Evolutionary conservation across 2,888 invertebrate species (phyloP), one percentile per base, ranked within the genome.

Genomic region (Eutolmus rufibarbis): DNA sequence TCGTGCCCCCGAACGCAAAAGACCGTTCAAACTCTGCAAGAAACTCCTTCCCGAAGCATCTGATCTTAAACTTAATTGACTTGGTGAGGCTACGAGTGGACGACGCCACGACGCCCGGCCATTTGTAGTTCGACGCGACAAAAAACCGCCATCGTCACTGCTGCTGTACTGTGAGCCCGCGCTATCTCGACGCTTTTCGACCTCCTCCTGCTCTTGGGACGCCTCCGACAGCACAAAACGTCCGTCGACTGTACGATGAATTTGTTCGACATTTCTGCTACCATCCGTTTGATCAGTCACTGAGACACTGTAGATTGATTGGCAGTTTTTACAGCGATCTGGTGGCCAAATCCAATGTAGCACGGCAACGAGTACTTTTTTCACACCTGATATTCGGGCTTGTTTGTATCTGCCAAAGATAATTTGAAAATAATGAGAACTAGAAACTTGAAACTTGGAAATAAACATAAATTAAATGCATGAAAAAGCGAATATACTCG

Each of bases 321-420:
- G 93, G 89, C 94, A 94, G 89, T 94, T 93, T 89, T 93, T 93
- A 91, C 95, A 96, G 88, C 96, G 95, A 92, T 95, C 95, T 91
- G 95, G 94, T 91, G 96, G 96, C 96, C 96, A 96, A 91, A 96
- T 94, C 96, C 96, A 96, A 93, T 96, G 96, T 90, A 94, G 92
- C 90, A 95, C 94, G 92, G 95, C 94, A 89, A 94, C 94, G 90
- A 95, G 93, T 90, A 96, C 94, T 93, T 95, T 96, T 90, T 92
- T 92, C 95, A 97, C 94, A 97, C 97, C 96, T 96, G 97, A 96
- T 97, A 97, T 95, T 97, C 97, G 95, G 97, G 97, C 95, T 96
- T 96, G 95, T 95, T 97, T 96, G 96, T 96, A 95, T 97, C 97
- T 97, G 86, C 40, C 77, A 16, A 88, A 40, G 19, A 34, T 86